These are phyloP conservation scores for Protaetia brevitarsis DNA, from an alignment of 1,140 invertebrate species.

Conservation along the genomic window DNA sequence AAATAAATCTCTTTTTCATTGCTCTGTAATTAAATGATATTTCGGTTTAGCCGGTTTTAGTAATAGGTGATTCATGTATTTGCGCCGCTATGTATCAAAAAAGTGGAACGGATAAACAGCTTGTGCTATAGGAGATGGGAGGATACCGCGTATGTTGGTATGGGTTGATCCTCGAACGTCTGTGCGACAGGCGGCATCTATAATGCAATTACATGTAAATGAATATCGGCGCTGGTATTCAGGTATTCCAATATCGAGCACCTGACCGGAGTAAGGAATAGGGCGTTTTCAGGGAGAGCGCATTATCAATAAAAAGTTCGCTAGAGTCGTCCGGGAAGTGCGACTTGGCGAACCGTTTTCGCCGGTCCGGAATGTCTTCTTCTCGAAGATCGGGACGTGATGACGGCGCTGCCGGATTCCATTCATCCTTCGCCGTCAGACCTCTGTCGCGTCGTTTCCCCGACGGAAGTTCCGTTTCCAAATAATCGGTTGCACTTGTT, in stretches of 20 bases:
- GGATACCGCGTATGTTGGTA: too few relatives aligned
- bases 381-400: not conserved
- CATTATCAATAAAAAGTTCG: conserved; percentile 11
- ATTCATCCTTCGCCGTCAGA: not conserved
- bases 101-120: too few relatives aligned
- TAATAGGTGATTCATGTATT: too few relatives aligned
- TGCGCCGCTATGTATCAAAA: too few relatives aligned
- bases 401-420: not conserved
- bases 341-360: not conserved
- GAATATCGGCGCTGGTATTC: conserved; percentile 40
- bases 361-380: not conserved
- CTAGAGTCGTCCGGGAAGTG: not conserved
- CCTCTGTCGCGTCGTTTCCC: not conserved
- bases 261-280: conserved; percentile 38
- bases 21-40: too few relatives aligned
- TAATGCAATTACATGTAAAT: conserved; percentile 47
- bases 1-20: too few relatives aligned
- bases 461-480: not conserved
- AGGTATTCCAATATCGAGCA: conserved; percentile 44
- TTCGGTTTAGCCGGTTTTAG: too few relatives aligned
- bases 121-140: too few relatives aligned
- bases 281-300: not conserved
- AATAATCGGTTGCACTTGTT: not conserved
- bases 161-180: not conserved
- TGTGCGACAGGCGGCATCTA: conserved; percentile 24